These are phyloP conservation scores for Cichladusa arquata DNA, from an alignment of 2,113 vertebrate genomes.

Conservation along the genomic window DNA sequence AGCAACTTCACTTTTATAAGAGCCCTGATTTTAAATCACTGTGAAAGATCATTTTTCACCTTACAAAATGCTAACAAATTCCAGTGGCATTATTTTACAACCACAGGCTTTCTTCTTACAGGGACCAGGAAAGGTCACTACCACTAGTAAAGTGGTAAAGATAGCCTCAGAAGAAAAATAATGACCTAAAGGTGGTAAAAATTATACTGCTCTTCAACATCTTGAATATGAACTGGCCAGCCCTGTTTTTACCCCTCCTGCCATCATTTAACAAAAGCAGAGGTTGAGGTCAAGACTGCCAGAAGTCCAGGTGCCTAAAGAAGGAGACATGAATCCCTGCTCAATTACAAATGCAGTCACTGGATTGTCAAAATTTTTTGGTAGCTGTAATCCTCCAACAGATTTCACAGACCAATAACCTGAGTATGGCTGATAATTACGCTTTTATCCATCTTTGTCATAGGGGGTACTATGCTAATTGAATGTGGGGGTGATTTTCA, in stretches of 20 bases:
- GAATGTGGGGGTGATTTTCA: too few species aligned
- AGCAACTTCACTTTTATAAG: neutral
- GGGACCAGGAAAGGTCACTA: neutral
- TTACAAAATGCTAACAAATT: neutral
- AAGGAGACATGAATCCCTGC: neutral
- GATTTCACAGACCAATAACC: neutral
- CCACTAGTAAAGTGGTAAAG: neutral
- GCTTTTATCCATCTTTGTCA: neutral
- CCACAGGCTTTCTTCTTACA: neutral
- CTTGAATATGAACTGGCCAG: neutral
- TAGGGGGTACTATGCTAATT: neutral
- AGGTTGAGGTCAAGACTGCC: neutral
- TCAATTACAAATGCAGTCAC: neutral
- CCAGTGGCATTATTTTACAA: neutral
- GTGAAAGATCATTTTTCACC: neutral
- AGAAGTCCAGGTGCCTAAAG: neutral
- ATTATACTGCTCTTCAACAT: neutral
- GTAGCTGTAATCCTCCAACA: neutral
- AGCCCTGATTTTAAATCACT: neutral
- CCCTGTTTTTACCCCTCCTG: neutral
- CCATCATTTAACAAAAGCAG: neutral
- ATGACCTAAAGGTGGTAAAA: neutral
- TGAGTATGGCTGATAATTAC: neutral
- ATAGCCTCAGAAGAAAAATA: neutral
- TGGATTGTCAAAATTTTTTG: neutral